These are phyloP conservation scores for Semnopithecus entellus DNA, from an alignment of 2,113 vertebrate genomes.

Conservation along the genomic window DNA sequence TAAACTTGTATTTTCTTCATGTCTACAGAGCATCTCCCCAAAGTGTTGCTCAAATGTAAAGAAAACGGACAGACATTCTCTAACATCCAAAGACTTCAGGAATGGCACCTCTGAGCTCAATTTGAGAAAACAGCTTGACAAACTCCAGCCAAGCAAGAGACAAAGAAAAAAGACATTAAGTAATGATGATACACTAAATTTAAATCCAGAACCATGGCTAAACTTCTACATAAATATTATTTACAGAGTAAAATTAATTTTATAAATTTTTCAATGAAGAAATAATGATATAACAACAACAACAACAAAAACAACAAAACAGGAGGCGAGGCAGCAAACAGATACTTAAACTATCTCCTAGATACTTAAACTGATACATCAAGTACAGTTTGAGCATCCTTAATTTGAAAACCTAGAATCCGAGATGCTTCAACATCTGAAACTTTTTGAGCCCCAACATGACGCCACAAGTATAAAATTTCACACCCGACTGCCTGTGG, in stretches of 20 bases:
- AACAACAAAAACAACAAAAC: too few species aligned
- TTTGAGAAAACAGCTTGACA: neutral
- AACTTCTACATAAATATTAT: neutral
- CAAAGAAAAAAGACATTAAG: neutral
- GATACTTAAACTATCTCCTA: neutral
- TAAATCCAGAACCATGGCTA: neutral
- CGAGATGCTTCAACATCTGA: neutral
- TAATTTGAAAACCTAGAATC: neutral
- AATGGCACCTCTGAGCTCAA: neutral
- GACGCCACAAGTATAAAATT: neutral
- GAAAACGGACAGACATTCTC: neutral
- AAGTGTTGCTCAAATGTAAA: neutral
- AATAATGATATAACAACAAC: neutral
- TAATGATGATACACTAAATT: accelerated
- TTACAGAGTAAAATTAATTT: neutral
- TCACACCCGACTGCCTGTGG: neutral
- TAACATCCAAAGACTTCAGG: accelerated
- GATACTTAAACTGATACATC: neutral
- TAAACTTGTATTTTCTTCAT: neutral
- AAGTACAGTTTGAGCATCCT: neutral
- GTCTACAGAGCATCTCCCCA: neutral
- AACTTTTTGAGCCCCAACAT: neutral
- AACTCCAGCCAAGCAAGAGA: neutral
- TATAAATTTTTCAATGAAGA: neutral
- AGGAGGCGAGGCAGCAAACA: too few species aligned